Evolutionary conservation across 2,797 vertebrate genomes (phyloP), one percentile per base, ranked within the genome.

Genomic region (Allobates femoralis): DNA sequence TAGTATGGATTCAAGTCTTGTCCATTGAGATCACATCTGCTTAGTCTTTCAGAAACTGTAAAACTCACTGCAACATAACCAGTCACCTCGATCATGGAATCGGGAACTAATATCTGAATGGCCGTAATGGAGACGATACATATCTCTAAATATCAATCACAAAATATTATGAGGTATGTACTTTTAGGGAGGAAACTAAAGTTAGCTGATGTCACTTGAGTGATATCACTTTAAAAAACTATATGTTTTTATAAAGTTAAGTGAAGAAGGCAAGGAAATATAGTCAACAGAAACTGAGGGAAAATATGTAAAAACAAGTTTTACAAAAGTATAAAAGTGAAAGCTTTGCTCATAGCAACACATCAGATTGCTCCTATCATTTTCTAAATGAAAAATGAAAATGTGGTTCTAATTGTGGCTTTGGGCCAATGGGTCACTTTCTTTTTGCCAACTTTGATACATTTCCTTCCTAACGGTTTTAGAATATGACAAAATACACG

Each of bases 41-140:
- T 28, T 76, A 76, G 15, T 28, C 18, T 76, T 23, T 41, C 14
- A 76, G 28, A 30, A 58, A 83, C 32, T 37, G 26, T 83, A 50
- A 82, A 58, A 69, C 50, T 26, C 15, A 34, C 21, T 77, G 50
- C 73, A 56, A 3, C 78, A 28, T 82, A 67, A 12, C 58, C 34
- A 26, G 21, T 80, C 84, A 87, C 86, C 76, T 79, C 77, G 80
- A 41, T 60, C 34, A 21, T 66, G n/a, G 37, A 73, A 79, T 77
- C 71, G 60, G 18, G 15, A 23, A 3, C 3, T 46, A 50, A 15
- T 73, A 50, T 8, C 5, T 15, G 4, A 16, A 5, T 71, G 11
- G 15, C 23, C 26, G 23, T 41, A 28, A 74, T 50, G 14, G 41
- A 16, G 15, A 74, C 6, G 10, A 4, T 26, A 0, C 11, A 26